phyloP scores from a whole-genome alignment of 2,797 vertebrate species.

The Pseudochaenichthys georgianus region DNA sequence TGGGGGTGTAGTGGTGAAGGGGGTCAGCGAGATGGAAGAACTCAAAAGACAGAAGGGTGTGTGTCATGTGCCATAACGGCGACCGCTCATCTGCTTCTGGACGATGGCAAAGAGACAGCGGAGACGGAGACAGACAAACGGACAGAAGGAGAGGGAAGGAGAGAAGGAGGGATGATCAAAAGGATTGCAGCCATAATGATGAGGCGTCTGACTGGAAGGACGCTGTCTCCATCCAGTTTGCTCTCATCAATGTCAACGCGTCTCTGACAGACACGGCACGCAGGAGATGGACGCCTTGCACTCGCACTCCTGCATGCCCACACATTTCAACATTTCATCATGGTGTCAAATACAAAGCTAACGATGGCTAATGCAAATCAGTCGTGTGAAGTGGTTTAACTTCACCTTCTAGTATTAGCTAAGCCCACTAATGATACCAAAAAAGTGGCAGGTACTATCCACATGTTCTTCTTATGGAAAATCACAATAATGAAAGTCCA shows the following conservation, averaged over 20 bases:
- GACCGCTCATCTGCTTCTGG: conserved; percentile 61
- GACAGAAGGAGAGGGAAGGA: conserved; percentile 36
- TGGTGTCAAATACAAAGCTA: neutral
- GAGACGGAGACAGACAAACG: conserved; percentile 54
- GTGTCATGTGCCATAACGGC: conserved; percentile 60
- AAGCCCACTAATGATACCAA: no score
- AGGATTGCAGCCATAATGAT: conserved; percentile 73
- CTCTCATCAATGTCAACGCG: conserved; percentile 79
- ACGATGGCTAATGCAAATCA: neutral
- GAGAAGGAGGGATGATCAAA: conserved; percentile 76
- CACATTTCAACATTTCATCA: conserved; percentile 35
- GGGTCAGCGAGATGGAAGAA: conserved; percentile 69
- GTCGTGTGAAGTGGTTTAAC: no score
- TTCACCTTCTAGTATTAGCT: no score
- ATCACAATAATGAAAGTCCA: no score
- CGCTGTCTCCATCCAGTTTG: conserved; percentile 78
- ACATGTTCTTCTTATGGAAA: no score
- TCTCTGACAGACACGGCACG: conserved; percentile 55
- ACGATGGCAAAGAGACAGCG: conserved; percentile 47
- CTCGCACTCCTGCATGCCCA: conserved; percentile 47
- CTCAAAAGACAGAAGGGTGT: conserved; percentile 73
- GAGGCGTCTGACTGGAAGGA: conserved; percentile 71
- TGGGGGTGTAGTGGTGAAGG: neutral
- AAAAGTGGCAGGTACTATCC: no score
- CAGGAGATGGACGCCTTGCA: conserved; percentile 54